phyloP scores from a whole-genome alignment of 2,797 vertebrate genomes.

The Meda fulgida region DNA sequence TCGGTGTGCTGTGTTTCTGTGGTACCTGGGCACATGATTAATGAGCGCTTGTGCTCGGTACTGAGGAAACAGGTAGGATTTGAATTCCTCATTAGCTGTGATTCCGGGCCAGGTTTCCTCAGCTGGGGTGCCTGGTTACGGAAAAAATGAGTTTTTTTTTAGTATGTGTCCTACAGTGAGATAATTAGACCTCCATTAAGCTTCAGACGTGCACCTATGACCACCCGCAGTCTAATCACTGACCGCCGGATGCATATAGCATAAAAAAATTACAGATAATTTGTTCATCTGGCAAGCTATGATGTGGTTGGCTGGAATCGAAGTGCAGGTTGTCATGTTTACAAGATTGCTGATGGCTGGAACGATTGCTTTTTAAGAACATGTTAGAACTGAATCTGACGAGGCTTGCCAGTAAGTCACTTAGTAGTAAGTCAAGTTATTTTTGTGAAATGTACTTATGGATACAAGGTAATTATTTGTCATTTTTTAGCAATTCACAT shows the following conservation, averaged over 20 bases:
- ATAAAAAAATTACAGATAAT: not conserved
- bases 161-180: conserved; percentile 15
- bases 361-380: not conserved
- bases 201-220: not conserved
- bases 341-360: conserved; percentile 1
- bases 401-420: not conserved
- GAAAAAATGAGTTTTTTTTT: not conserved
- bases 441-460: not conserved
- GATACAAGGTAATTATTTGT: too few species aligned
- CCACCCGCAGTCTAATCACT: not conserved
- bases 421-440: not conserved
- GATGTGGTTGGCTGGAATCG: conserved; percentile 1
- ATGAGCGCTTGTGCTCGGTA: conserved; percentile 80
- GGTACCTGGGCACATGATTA: conserved; percentile 84
- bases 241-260: not conserved
- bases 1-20: conserved; percentile 7
- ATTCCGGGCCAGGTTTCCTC: conserved; percentile 81
- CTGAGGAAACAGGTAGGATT: conserved; percentile 80
- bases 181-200: conserved; percentile 19
- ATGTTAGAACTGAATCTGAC: not conserved
- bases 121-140: conserved; percentile 75
- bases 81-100: conserved; percentile 77
- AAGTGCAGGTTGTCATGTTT: conserved; percentile 4
- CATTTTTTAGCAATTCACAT: too few species aligned
- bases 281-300: conserved; percentile 22